These are phyloP conservation scores for Eristalinus sepulchralis DNA, from an alignment of 2,888 invertebrate species.

Conservation along the genomic window DNA sequence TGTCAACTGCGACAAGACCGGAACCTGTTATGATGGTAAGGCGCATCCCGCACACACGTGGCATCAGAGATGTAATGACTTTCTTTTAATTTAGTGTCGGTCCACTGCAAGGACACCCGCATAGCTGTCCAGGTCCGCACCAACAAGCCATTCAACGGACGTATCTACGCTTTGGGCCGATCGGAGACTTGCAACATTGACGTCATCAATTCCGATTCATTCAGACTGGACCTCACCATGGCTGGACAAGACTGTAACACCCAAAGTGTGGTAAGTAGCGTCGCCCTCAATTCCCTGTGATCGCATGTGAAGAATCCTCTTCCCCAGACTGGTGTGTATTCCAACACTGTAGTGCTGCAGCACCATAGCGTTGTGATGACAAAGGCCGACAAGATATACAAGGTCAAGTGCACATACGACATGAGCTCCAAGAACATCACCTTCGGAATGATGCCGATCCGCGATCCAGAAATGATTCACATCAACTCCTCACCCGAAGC, in stretches of 20 bases:
- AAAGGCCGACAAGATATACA: constrained; percentile 97
- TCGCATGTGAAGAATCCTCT: not conserved
- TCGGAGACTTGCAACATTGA: constrained; percentile 98
- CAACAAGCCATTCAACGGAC: constrained; percentile 96
- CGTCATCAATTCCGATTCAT: constrained; percentile 94
- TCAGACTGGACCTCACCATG: constrained; percentile 95
- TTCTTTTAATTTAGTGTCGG: constrained; percentile 86
- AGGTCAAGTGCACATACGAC: constrained; percentile 97
- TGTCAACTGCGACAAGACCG: constrained; percentile 95
- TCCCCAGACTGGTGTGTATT: constrained; percentile 92
- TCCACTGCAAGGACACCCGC: constrained; percentile 96
- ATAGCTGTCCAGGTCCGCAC: constrained; percentile 96
- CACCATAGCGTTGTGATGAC: constrained; percentile 98
- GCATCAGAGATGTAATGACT: not conserved
- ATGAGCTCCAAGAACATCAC: constrained; percentile 98
- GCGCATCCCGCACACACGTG: not conserved
- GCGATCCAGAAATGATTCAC: constrained; percentile 97
- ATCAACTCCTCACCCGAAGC: constrained; percentile 97
- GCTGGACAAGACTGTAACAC: constrained; percentile 97
- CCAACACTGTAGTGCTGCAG: constrained; percentile 96
- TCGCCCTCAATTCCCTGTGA: not conserved
- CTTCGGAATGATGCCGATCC: constrained; percentile 98
- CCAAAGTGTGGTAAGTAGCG: constrained; percentile 91
- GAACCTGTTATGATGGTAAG: constrained; percentile 96
- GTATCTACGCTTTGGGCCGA: constrained; percentile 95